Evolutionary conservation across 1,140 invertebrate species (phyloP), one percentile per base, ranked within the genome.

Genomic region (Platyscapa corneri): DNA sequence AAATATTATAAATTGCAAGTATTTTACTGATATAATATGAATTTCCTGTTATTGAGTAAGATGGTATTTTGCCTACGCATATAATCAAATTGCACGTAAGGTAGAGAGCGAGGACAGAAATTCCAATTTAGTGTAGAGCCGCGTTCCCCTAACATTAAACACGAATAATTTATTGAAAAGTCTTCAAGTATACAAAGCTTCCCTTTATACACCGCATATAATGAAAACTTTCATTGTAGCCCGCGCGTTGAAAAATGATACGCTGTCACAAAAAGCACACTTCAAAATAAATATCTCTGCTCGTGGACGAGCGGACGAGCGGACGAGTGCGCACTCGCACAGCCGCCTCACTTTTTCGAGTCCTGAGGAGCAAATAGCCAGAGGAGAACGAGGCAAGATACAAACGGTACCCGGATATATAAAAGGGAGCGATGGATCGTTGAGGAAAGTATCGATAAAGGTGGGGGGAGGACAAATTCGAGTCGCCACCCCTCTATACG

Each of bases 91-190:
- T 53, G 46, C 34, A 32, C 6, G 3, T 30, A 64, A 74, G 65
- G 16, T 53, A 65, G 37, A 32, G 23, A 34, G 30, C 18, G 32
- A 65, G 30, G 46, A 14, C 49, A 74, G 34, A 85, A 85, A 64
- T 79, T 85, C 60, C 67, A 74, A 80, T 80, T 84, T 79, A 79
- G 70, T 64, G 8, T 46, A 5, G 49, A 64, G 65, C 14, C 80
- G 70, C 80, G 70, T 81, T 76, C 86, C 88, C 85, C 88, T 81
- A 88, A 83, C 82, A 77, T 72, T 86, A 86, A 67, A 70, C 83
- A 56, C 67, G 83, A 70, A 86, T 85, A 87, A 87, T 88, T 88
- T 87, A 87, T 87, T 87, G 82, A 86, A 85, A 85, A 85, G 83
- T 86, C 82, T 64, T 64, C 76, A 42, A 70, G 84, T 87, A 70